Conservation (phyloP, 92 coral and sea anemone species). For the Bergia sp. region DNA sequence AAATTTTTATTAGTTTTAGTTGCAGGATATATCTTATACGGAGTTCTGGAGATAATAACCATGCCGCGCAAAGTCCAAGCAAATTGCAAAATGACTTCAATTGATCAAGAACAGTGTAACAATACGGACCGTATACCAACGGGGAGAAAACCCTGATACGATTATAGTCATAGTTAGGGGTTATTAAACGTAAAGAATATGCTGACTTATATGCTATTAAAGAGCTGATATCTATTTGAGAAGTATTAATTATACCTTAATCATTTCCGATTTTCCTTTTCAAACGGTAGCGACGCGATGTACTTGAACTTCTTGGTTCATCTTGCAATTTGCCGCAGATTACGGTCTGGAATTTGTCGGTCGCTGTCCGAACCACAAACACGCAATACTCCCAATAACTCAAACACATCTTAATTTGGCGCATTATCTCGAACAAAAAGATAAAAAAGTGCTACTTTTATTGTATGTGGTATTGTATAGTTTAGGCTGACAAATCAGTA, state of each 20-base stretch:
- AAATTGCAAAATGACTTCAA: neutral
- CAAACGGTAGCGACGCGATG: constrained; percentile 1
- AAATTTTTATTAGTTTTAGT: too few species aligned
- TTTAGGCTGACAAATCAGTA: too few species aligned
- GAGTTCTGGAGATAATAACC: too few species aligned
- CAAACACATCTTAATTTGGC: neutral
- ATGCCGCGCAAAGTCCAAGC: neutral
- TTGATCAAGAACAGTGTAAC: neutral
- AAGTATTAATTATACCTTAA: constrained; percentile 15
- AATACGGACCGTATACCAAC: neutral
- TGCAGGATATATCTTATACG: too few species aligned
- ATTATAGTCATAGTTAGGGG: neutral
- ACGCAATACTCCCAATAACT: neutral
- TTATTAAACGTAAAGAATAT: neutral
- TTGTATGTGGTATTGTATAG: neutral
- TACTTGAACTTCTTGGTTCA: constrained; percentile 16
- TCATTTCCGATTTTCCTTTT: constrained; percentile 10
- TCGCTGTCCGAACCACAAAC: neutral
- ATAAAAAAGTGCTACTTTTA: neutral
- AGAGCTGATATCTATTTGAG: constrained; percentile 11
- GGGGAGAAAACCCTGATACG: neutral
- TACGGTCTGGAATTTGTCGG: neutral
- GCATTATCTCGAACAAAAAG: neutral
- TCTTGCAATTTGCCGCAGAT: neutral
- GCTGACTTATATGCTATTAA: constrained; percentile 1